Evolutionary conservation across 2,888 invertebrate species (phyloP), one percentile per base, ranked within the genome.

Genomic region (Trachelus troglodyta): DNA sequence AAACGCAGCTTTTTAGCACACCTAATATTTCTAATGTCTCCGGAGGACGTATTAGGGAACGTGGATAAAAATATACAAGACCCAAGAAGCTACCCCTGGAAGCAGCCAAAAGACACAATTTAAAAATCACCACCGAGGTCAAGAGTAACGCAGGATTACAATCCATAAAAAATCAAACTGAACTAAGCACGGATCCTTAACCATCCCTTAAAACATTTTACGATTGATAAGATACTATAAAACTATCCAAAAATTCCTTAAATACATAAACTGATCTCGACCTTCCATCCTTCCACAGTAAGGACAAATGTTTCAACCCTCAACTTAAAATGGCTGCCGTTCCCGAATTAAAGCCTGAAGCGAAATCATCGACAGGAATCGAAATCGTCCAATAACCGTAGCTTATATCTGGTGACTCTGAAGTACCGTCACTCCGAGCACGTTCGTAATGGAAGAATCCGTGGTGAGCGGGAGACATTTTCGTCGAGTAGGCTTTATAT

Each of bases 401-500:
- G 56, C 23, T 56, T 56, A 56, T 80, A 77, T 79, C 37, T 40
- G 69, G 73, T 73, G 35, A 34, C 56, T 77, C 77, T 30, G 75
- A 40, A 35, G 56, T 56, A 56, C 71, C 31, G 31, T 33, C 2
- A 30, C 34, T 71, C 12, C 71, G 71, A 31, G 15, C 34, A 71
- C 30, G 71, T 71, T 9, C 34, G 23, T 71, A 71, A 33, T 33
- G 71, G 71, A 30, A 71, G 71, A 71, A 71, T 31, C 71, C 71
- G 71, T 34, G 71, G 34, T 9, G 56, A 56, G 56, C 56, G 56
- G 69, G 71, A 76, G 76, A 77, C 81, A 79, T 79, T 83, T 80
- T 81, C 80, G 79, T 79, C 80, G 83, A 83, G 84, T 86, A 85
- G 87, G 88, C 85, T 87, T 87, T 87, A 88, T 88, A 87, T 88